Conservation (phyloP, 2,113 vertebrate species). For the Silurus glanis region DNA sequence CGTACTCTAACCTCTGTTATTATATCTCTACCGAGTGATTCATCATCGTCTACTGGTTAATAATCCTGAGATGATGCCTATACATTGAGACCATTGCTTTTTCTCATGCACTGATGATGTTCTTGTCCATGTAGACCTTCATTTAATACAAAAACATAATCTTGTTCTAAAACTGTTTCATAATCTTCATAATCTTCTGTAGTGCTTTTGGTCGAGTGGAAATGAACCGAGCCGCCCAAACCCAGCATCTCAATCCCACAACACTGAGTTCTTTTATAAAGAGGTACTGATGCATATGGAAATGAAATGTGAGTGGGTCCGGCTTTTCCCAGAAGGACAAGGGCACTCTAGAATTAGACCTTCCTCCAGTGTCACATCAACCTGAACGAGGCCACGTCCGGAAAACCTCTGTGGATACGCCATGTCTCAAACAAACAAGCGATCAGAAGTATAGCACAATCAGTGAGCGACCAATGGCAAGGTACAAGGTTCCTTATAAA, state of each 20-base stretch:
- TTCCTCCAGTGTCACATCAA: not conserved
- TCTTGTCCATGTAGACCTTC: not conserved
- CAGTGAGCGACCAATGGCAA: too few relatives aligned
- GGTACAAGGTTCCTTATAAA: not conserved
- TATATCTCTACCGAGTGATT: too few relatives aligned
- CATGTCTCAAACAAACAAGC: not conserved
- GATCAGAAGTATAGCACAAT: not conserved
- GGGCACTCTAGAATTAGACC: not conserved
- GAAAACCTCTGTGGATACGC: not conserved
- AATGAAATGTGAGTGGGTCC: not conserved
- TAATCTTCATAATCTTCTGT: not conserved
- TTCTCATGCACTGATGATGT: not conserved
- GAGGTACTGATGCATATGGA: not conserved
- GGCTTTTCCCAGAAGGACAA: conserved; percentile 5
- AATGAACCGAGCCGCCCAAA: not conserved
- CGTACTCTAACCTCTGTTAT: too few relatives aligned
- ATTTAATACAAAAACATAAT: not conserved
- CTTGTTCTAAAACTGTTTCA: not conserved
- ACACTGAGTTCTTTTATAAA: not conserved
- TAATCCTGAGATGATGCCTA: not conserved
- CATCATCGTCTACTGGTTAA: not conserved
- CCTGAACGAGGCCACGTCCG: not conserved
- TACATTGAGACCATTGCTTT: not conserved
- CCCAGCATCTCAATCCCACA: not conserved
- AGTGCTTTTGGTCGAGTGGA: not conserved